Conservation (phyloP, 1,140 invertebrate genomes). For the Conus ventricosus region DNA sequence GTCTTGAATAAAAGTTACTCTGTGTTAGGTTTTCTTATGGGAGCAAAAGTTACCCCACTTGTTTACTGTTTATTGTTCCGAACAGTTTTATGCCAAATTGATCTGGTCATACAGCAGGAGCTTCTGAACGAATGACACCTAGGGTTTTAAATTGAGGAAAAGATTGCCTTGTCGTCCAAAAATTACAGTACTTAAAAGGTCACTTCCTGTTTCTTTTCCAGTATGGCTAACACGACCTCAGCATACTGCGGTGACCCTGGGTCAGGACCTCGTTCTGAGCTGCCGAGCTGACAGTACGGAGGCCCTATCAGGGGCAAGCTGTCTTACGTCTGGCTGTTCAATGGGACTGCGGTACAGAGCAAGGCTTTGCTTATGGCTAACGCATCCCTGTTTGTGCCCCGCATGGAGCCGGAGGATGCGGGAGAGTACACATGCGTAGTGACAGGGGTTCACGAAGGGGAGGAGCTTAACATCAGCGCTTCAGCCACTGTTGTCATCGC, state of each 20-base stretch:
- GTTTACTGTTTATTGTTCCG: no score
- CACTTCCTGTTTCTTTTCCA: conserved; percentile 18
- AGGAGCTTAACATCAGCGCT: neutral
- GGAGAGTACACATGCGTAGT: conserved; percentile 55
- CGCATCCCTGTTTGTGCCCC: conserved; percentile 52
- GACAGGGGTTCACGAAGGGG: neutral
- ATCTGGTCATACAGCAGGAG: no score
- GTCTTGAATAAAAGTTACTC: no score
- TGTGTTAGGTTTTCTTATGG: no score
- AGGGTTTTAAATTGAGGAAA: no score
- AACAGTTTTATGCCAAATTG: no score
- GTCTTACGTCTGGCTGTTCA: conserved; percentile 42
- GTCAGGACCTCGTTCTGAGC: conserved; percentile 48
- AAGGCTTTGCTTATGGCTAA: conserved; percentile 48
- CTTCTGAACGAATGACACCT: no score
- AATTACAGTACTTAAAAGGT: no score
- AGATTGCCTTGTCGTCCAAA: no score
- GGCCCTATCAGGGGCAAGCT: conserved; percentile 14
- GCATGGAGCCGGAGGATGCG: conserved; percentile 35
- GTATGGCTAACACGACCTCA: conserved; percentile 39
- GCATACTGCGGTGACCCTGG: conserved; percentile 40
- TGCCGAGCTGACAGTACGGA: conserved; percentile 35
- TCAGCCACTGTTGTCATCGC: conserved; percentile 49
- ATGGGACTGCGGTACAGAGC: neutral
- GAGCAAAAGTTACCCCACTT: no score